Percentiles rank a stretch among this genome's conserved stretches.
Conservation (phyloP, 2,797 vertebrate genomes). For the Tinamus major region DNA sequence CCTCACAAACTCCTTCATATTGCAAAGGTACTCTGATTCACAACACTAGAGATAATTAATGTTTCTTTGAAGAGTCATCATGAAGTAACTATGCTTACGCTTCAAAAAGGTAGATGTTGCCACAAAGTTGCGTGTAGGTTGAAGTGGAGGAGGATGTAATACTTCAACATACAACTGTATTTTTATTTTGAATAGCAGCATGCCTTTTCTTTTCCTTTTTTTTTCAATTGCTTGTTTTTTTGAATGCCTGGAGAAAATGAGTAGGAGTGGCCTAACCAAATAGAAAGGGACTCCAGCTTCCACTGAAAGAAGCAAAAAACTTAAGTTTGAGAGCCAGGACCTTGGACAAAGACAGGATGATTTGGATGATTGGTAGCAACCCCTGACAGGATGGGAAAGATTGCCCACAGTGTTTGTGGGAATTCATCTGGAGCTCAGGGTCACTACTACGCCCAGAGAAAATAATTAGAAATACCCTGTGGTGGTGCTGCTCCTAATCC, state of each 20-base stretch:
- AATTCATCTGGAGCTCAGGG: not conserved
- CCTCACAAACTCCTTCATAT: not conserved
- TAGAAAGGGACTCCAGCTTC: not conserved
- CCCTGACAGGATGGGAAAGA: not conserved
- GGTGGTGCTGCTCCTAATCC: not conserved
- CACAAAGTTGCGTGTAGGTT: not conserved
- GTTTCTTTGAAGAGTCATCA: not conserved
- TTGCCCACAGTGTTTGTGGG: not conserved
- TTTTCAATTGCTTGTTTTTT: not conserved
- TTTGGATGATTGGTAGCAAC: fast-evolving
- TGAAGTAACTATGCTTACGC: not conserved
- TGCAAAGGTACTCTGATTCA: not conserved
- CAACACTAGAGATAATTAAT: not conserved
- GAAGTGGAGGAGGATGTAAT: not conserved
- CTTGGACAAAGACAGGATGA: not conserved
- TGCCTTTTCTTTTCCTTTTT: too few species aligned
- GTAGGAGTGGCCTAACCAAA: not conserved
- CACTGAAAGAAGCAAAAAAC: not conserved
- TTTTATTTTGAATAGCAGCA: not conserved
- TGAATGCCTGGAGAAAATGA: not conserved
- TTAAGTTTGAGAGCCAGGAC: fast-evolving
- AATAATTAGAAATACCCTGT: not conserved
- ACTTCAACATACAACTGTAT: not conserved
- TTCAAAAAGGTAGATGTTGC: not conserved
- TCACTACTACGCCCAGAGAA: not conserved